Conservation (phyloP, 1,140 invertebrate species). For the Lucilia sericata region DNA sequence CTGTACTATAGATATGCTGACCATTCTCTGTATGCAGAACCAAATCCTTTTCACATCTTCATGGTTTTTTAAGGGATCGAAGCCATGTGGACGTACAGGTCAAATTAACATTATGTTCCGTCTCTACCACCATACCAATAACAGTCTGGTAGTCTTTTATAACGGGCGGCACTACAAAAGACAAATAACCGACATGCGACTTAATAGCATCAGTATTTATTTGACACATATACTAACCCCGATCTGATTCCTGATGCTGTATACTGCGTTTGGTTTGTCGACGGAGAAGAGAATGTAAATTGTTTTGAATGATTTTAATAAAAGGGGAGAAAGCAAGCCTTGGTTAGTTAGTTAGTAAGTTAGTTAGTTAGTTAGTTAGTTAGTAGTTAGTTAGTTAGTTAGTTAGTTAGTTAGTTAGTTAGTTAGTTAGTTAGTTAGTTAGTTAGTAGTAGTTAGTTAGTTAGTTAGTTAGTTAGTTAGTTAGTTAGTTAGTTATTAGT, state of each 20-base stretch:
- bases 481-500: too few species aligned
- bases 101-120: constrained; percentile 81
- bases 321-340: too few species aligned
- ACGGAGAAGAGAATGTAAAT: constrained; percentile 65
- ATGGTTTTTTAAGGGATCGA: constrained; percentile 76
- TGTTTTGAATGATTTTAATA: too few species aligned
- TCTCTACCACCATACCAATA: constrained; percentile 78
- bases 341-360: too few species aligned
- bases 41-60: constrained; percentile 76
- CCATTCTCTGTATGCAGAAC: constrained; percentile 59
- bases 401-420: too few species aligned
- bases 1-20: constrained; percentile 62
- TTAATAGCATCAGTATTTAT: constrained; percentile 94
- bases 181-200: constrained; percentile 86
- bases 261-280: constrained; percentile 91
- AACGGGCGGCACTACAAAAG: constrained; percentile 87
- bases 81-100: constrained; percentile 80
- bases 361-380: too few species aligned
- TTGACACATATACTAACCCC: constrained; percentile 90
- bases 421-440: too few species aligned
- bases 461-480: too few species aligned
- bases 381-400: too few species aligned
- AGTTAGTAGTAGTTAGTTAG: too few species aligned
- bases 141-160: constrained; percentile 81
- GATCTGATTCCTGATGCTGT: constrained; percentile 80